Evolutionary conservation across 2,888 invertebrate species (phyloP).

Genomic region (Drosophila longiperda): DNA sequence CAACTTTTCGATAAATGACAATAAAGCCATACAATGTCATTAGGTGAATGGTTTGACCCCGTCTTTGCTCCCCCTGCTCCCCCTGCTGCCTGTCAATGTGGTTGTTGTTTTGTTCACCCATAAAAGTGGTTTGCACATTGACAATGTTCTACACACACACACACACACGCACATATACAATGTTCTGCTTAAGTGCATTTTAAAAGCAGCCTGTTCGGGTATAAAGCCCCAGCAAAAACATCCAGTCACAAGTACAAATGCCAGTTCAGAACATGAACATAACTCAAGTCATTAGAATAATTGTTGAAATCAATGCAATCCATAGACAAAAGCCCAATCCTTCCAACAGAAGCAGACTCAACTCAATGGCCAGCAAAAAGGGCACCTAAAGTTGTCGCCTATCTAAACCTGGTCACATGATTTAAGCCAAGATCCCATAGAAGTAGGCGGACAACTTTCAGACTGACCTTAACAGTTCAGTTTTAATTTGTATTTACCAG

Average conservation of each 20-base stretch:
- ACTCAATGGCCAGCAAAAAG: conserved; percentile 5
- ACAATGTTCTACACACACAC: conserved; percentile 27
- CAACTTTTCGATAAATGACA: conserved; percentile 79
- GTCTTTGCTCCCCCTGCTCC: conserved; percentile 1
- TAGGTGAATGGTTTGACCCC: conserved; percentile 69
- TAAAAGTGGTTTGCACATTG: conserved; percentile 60
- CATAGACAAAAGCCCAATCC: conserved; percentile 29
- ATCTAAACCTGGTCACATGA: conserved; percentile 10
- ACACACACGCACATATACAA: conserved; percentile 9
- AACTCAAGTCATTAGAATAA: conserved; percentile 73
- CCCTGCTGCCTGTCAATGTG: conserved; percentile 21
- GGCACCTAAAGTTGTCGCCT: conserved; percentile 5
- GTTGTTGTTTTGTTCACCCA: conserved; percentile 38
- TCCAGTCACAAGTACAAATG: conserved; percentile 40
- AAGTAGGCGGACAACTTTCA: neutral
- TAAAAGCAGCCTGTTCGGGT: conserved; percentile 33
- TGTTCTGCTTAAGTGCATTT: conserved; percentile 66
- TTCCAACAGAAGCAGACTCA: conserved; percentile 3
- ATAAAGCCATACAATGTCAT: conserved; percentile 78
- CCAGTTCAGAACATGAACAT: conserved; percentile 47
- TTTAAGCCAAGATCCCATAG: conserved; percentile 3
- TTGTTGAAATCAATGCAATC: conserved; percentile 57
- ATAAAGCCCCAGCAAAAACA: conserved; percentile 23
- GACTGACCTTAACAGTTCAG: conserved; percentile 5
- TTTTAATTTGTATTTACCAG: neutral